Conservation (phyloP, 1,140 invertebrate species). For the Drosophila micromelanica region DNA sequence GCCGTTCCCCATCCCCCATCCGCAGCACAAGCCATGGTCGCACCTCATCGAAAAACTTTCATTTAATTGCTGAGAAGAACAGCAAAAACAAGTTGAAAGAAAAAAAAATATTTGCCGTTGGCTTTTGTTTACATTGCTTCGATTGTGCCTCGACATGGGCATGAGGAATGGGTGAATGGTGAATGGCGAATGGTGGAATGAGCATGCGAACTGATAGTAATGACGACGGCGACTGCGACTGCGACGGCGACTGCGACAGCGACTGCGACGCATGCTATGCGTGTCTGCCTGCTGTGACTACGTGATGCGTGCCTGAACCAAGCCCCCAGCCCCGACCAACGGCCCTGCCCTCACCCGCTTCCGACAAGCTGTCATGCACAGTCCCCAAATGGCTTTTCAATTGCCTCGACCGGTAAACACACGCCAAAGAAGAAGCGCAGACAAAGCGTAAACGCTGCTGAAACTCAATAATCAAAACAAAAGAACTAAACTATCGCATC, state of each 20-base stretch:
- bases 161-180: conserved; percentile 25
- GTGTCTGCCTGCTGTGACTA: conserved; percentile 60
- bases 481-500: conserved; percentile 50
- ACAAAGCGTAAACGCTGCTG: conserved; percentile 72
- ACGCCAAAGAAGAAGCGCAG: conserved; percentile 56
- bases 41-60: conserved; percentile 78
- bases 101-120: conserved; percentile 61
- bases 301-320: conserved; percentile 54
- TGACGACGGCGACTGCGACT: conserved; percentile 14
- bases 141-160: conserved; percentile 54
- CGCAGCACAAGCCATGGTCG: conserved; percentile 23
- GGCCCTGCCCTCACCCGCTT: conserved; percentile 17
- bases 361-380: conserved; percentile 9
- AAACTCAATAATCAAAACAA: conserved; percentile 78
- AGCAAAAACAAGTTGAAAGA: conserved; percentile 55
- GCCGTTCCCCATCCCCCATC: neutral
- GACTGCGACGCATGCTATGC: conserved; percentile 62
- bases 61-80: conserved; percentile 73
- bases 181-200: conserved; percentile 41
- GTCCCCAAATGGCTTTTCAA: conserved; percentile 76
- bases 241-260: conserved; percentile 11
- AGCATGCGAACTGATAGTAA: conserved; percentile 41
- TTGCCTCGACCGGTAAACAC: conserved; percentile 68
- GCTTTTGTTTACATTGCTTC: conserved; percentile 79
- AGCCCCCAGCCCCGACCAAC: neutral